phyloP scores from a whole-genome alignment of 37 sponge, comb jelly and placozoan species.

The Spongilla lacustris region DNA sequence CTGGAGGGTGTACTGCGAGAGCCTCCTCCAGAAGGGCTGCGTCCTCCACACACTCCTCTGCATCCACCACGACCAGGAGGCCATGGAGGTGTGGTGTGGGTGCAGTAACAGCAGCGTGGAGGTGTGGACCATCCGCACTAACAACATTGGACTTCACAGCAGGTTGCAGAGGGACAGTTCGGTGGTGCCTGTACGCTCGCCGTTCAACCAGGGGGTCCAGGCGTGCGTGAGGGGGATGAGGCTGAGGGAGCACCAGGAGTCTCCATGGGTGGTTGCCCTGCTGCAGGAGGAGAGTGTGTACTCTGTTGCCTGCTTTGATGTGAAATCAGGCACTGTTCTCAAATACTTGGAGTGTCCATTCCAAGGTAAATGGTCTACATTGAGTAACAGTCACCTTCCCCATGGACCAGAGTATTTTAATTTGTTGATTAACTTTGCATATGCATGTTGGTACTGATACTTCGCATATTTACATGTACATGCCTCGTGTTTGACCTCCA shows the following conservation, averaged over 20 bases:
- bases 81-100: slow-evolving; percentile 60
- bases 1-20: slow-evolving; percentile 10
- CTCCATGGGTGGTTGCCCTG: not conserved
- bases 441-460: no score
- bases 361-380: not conserved
- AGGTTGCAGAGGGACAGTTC: not conserved
- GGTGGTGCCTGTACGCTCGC: not conserved
- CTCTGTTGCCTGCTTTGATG: not conserved
- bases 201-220: not conserved
- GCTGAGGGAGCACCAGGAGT: not conserved
- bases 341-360: not conserved
- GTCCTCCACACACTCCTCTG: slow-evolving; percentile 1
- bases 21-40: not conserved
- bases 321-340: not conserved
- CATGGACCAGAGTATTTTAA: no score
- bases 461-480: no score
- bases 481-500: no score
- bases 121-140: slow-evolving; percentile 22
- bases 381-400: not conserved
- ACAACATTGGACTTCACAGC: not conserved
- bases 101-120: not conserved
- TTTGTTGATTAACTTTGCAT: no score
- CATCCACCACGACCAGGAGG: slow-evolving; percentile 9
- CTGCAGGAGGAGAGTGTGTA: not conserved
- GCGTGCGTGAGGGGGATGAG: not conserved